These are phyloP conservation scores for Aproaerema taeniolella DNA, from an alignment of 2,888 invertebrate species.

Conservation along the genomic window DNA sequence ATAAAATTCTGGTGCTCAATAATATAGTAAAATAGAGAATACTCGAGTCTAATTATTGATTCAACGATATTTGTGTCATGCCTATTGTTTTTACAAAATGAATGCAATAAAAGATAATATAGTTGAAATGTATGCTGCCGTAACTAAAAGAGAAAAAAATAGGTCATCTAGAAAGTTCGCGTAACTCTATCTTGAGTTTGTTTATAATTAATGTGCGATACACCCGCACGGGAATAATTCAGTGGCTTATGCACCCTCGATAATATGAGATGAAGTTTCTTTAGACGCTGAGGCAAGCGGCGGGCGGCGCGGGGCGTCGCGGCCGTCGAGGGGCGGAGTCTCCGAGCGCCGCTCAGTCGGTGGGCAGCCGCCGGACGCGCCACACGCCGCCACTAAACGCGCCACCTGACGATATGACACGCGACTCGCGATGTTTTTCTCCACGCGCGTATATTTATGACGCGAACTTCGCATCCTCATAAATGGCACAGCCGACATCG, in stretches of 20 bases:
- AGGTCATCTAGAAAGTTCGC: constrained; percentile 22
- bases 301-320: constrained; percentile 53
- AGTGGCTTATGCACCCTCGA: constrained; percentile 70
- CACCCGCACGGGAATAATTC: constrained; percentile 63
- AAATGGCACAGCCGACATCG: constrained; percentile 65
- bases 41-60: too few species aligned
- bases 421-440: constrained; percentile 65
- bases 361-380: constrained; percentile 66
- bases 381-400: constrained; percentile 38
- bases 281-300: constrained; percentile 53
- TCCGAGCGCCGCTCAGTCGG: constrained; percentile 62
- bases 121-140: too few species aligned
- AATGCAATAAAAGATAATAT: too few species aligned
- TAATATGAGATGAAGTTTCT: constrained; percentile 73
- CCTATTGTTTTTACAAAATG: too few species aligned
- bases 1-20: too few species aligned
- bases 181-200: constrained; percentile 49
- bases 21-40: too few species aligned
- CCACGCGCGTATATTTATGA: constrained; percentile 70
- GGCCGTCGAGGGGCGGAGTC: constrained; percentile 64
- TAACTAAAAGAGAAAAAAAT: not conserved
- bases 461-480: constrained; percentile 58
- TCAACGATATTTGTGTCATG: too few species aligned
- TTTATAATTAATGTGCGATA: constrained; percentile 66
- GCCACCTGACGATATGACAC: constrained; percentile 49